phyloP scores from a whole-genome alignment of 35 echinoderm and acorn worm species.

The Anneissia japonica region DNA sequence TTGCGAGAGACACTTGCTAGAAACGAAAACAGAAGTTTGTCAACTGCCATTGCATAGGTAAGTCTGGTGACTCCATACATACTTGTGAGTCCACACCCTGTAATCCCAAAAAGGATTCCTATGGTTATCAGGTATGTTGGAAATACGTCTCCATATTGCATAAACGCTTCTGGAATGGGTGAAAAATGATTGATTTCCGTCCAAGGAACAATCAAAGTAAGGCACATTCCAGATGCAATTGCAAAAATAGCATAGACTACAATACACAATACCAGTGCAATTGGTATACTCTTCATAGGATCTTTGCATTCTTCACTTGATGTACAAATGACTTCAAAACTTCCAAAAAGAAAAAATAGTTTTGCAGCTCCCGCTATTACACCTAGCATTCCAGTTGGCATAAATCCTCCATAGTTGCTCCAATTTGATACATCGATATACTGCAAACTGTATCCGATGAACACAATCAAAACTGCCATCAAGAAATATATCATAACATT shows the following conservation, averaged over 20 bases:
- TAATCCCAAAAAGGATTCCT: conserved; percentile 42
- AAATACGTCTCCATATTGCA: conserved; percentile 12
- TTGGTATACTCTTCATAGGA: conserved; percentile 23
- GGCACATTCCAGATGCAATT: neutral
- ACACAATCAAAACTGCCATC: conserved; percentile 30
- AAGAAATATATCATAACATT: conserved; percentile 45
- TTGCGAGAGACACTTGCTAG: conserved; percentile 13
- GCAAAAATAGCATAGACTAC: conserved; percentile 2
- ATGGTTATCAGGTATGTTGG: conserved; percentile 24
- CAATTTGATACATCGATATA: conserved; percentile 41
- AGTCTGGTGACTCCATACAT: conserved; percentile 22
- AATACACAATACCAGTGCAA: conserved; percentile 24
- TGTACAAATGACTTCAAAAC: conserved; percentile 42
- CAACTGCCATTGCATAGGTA: conserved; percentile 40
- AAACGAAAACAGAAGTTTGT: conserved; percentile 37
- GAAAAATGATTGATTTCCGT: conserved; percentile 4
- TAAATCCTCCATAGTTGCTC: conserved; percentile 41
- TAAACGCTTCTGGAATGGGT: conserved; percentile 33
- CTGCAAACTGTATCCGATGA: conserved; percentile 36
- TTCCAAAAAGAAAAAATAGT: conserved; percentile 26
- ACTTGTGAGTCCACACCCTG: neutral
- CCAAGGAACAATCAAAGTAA: conserved; percentile 53
- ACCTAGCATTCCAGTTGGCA: conserved; percentile 48
- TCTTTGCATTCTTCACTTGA: conserved; percentile 39
- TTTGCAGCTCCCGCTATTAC: conserved; percentile 46